Percentiles rank a stretch among this genome's conserved stretches.
Evolutionary conservation across 1,140 invertebrate species (phyloP).

Genomic region (Drosophila watanabei): DNA sequence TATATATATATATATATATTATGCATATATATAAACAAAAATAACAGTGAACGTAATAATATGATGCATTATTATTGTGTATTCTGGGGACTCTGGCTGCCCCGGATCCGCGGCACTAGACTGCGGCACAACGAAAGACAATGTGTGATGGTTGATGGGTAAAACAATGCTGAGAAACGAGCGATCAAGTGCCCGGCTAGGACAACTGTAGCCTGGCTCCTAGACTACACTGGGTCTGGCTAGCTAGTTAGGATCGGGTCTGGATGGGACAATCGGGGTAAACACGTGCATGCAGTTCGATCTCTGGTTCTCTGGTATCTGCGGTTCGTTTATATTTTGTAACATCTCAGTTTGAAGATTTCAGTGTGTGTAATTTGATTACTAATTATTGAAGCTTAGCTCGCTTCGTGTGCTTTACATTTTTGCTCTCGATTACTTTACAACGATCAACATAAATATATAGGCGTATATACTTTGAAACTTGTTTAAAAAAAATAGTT

Average conservation of each 20-base stretch:
- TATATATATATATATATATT: constrained; percentile 47
- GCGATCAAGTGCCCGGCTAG: not conserved
- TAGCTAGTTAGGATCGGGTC: constrained; percentile 8
- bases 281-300: not conserved
- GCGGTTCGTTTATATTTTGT: constrained; percentile 43
- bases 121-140: not conserved
- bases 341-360: constrained; percentile 62
- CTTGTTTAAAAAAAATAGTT: constrained; percentile 62
- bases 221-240: constrained; percentile 19
- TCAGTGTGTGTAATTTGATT: constrained; percentile 73
- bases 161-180: constrained; percentile 17
- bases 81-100: constrained; percentile 16
- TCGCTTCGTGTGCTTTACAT: constrained; percentile 34
- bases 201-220: constrained; percentile 22
- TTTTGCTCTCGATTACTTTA: constrained; percentile 64
- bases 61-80: constrained; percentile 44
- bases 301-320: constrained; percentile 20
- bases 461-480: constrained; percentile 65
- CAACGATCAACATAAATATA: constrained; percentile 82
- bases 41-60: constrained; percentile 75
- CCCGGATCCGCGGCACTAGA: constrained; percentile 9
- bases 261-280: constrained; percentile 18
- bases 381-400: constrained; percentile 64
- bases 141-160: constrained; percentile 23
- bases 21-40: constrained; percentile 71